Evolutionary conservation across 2,113 vertebrate genomes (phyloP).

Genomic region (Phylloscopus trochilus): DNA sequence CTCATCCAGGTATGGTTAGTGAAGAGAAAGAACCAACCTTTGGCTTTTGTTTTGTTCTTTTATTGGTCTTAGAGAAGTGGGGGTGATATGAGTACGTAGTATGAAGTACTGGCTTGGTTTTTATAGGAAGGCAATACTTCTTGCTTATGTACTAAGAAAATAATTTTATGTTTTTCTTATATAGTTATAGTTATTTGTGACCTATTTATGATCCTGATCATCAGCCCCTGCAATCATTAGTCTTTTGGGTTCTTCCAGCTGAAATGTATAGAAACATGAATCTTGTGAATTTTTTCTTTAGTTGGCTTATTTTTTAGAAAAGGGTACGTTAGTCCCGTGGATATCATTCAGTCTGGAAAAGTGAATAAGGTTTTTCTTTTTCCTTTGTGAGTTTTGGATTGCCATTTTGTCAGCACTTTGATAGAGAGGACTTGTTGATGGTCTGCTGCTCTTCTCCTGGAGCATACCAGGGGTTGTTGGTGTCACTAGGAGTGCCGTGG

Average conservation of each 20-base stretch:
- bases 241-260: neutral
- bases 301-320: neutral
- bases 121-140: neutral
- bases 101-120: neutral
- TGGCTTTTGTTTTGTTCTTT: neutral
- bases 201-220: neutral
- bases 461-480: neutral
- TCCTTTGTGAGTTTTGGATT: neutral
- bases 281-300: neutral
- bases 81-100: neutral
- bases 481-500: neutral
- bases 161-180: neutral
- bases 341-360: neutral
- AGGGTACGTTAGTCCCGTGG: neutral
- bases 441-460: neutral
- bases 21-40: neutral
- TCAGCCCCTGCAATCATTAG: neutral
- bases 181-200: neutral
- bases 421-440: neutral
- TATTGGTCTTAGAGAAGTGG: neutral
- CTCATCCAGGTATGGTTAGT: neutral
- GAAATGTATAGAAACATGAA: neutral
- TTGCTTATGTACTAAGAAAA: neutral
- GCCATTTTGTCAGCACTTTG: neutral
- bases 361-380: neutral